Evolutionary conservation across 30 jellyfish, hydroid and myxozoan genomes (phyloP), one percentile per base, ranked within the genome.

Genomic region (Aurelia aurita): DNA sequence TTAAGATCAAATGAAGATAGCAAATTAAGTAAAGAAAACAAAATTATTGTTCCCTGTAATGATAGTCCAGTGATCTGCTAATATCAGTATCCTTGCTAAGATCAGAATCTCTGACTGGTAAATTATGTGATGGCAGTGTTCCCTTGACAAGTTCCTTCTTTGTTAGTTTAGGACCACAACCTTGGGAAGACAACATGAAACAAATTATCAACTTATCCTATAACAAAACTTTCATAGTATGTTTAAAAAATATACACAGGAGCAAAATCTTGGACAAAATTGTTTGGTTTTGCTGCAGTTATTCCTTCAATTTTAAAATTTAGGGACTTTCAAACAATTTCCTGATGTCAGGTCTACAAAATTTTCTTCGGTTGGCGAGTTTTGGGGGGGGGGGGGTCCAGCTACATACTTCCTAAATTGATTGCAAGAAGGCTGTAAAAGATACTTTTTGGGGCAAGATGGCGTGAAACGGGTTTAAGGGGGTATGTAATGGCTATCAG

Each of bases 51-150:
- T n/a, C n/a, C n/a, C n/a, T n/a, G n/a, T n/a, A n/a, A n/a, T n/a
- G n/a, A 16, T 47, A 47, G 59, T 47, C 59, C 16, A 47, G 16
- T 47, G 59, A 47, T 47, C 16, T 8, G 16, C 59, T 47, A 47
- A 47, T 63, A 43, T 63, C 27, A 20, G 75, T 63, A 46, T n/a
- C 27, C 35, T 29, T 29, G 75, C 75, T 44, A 7, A 8, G 25
- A 8, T 69, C 82, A 69, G 82, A 69, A 45, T 69, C 58, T 69
- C 82, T 69, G 28, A 69, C 58, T 27, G 82, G 82, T 31, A 69
- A 47, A 45, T 69, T 69, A 68, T 69, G 82, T 69, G 82, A 16
- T 27, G 82, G 82, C 66, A 69, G 66, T 69, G 82, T 67, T 47
- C 82, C 66, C 66, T 35, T 69, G 66, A 69, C 66, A 22, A 69